Evolutionary conservation across 2,888 invertebrate genomes (phyloP), one percentile per base, ranked within the genome.

Genomic region (Hyposoter dolosus): DNA sequence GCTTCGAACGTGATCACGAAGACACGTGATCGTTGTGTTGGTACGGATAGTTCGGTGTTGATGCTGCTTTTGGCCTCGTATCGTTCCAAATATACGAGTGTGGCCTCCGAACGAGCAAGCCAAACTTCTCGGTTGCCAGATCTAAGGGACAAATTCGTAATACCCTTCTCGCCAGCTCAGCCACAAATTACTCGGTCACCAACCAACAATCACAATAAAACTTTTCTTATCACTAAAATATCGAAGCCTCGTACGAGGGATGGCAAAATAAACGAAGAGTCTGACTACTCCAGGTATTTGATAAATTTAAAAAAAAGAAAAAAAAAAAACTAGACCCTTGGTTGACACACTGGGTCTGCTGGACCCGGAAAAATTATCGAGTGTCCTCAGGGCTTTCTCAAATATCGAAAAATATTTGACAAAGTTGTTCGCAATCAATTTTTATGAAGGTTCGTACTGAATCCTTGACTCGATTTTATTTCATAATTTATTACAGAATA

Each of bases 1-100:
- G 71, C 63, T 50, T 63, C 86, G 78, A 84, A 84, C 75, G 94
- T 95, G 75, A 95, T 95, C 0, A 96, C 96, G 0, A 96, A 96
- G 93, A 96, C 96, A 17, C 60, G 60, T n/a, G 83, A 79, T 28
- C 72, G 71, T 56, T n/a, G 71, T 47, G 35, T 53, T 10, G 71
- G 43, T 53, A 68, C 56, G 68, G 82, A 80, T 43, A 82, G 50
- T 28, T 76, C 84, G 10, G n/a, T 47, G 76, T 63, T 82, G 82
- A 76, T 78, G 63, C 47, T 56, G 65, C 75, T 82, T 80, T 72
- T 66, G 28, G 72, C 72, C 63, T 74, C 84, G 83, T 76, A 82
- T 74, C 71, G 82, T 76, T 88, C 83, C 85, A 89, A 89, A 86
- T 89, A 88, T 82, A 90, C 90, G 69, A 76, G 87, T 79, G 88